These are phyloP conservation scores for Deilephila porcellus DNA, from an alignment of 2,888 invertebrate species.

Conservation along the genomic window DNA sequence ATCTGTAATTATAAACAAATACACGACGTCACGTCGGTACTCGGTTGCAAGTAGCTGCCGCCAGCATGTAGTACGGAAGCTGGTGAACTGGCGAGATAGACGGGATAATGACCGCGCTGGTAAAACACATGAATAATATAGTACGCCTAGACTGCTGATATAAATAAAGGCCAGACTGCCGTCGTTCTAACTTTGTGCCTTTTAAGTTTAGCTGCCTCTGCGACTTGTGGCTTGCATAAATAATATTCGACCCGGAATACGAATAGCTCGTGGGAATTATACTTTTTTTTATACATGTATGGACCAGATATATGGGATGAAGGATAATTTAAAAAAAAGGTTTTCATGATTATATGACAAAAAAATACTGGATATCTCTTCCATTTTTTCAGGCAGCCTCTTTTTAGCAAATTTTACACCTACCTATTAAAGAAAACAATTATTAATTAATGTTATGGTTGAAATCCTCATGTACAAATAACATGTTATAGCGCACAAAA, in stretches of 20 bases:
- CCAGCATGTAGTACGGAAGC: neutral
- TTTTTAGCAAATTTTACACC: too few relatives aligned
- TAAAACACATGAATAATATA: neutral
- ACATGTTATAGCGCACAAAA: too few relatives aligned
- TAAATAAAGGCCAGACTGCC: neutral
- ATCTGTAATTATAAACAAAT: conserved; percentile 20
- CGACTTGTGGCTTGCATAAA: neutral
- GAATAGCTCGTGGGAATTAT: too few relatives aligned
- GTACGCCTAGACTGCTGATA: neutral
- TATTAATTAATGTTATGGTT: too few relatives aligned
- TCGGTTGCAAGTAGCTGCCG: neutral
- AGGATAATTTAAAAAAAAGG: too few relatives aligned
- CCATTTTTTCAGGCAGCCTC: too few relatives aligned
- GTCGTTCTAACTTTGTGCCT: neutral
- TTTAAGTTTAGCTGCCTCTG: neutral
- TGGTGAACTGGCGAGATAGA: neutral
- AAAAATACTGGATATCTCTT: too few relatives aligned
- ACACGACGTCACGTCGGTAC: neutral
- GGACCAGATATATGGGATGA: too few relatives aligned
- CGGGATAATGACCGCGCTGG: neutral
- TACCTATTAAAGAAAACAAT: too few relatives aligned
- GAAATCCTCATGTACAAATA: too few relatives aligned
- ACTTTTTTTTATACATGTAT: too few relatives aligned
- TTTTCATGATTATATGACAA: too few relatives aligned
- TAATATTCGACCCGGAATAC: neutral